A percentile compares a stretch with the other conserved stretches of the same genome.
Conservation (phyloP, 2,888 invertebrate species). For the Leptinotarsa rubiginosa region DNA sequence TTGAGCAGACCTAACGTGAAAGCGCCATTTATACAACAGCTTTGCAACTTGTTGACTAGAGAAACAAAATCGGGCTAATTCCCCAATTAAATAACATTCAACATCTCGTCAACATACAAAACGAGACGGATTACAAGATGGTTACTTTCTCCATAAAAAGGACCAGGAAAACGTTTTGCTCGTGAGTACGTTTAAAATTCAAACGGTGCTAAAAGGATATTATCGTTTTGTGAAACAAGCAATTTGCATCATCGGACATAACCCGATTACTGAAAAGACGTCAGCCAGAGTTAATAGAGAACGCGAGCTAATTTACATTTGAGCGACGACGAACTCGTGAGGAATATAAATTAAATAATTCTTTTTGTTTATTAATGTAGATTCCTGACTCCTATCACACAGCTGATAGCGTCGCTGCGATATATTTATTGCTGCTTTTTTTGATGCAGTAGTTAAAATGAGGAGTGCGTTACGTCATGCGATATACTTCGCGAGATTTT, state of each 20-base stretch:
- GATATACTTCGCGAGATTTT: too few relatives aligned
- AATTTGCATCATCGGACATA: conserved; percentile 39
- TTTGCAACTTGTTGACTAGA: conserved; percentile 10
- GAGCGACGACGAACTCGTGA: conserved; percentile 20
- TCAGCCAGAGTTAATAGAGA: conserved; percentile 37
- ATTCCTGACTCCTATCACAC: background rate
- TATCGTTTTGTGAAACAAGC: conserved; percentile 28
- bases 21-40: conserved; percentile 15
- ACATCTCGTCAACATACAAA: conserved; percentile 1
- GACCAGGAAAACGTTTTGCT: conserved; percentile 2
- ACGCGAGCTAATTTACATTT: conserved; percentile 35
- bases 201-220: conserved; percentile 17
- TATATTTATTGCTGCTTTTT: too few relatives aligned
- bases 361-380: background rate
- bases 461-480: too few relatives aligned
- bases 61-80: background rate
- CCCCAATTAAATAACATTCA: conserved; percentile 10
- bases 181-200: conserved; percentile 31
- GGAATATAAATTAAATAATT: conserved; percentile 34
- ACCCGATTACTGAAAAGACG: conserved; percentile 37
- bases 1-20: background rate
- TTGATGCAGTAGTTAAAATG: too few relatives aligned
- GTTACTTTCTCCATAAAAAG: background rate
- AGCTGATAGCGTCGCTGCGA: background rate
- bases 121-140: conserved; percentile 3